Evolutionary conservation across 2,113 vertebrate genomes (phyloP).

Genomic region (Ctenodactylus gundi): DNA sequence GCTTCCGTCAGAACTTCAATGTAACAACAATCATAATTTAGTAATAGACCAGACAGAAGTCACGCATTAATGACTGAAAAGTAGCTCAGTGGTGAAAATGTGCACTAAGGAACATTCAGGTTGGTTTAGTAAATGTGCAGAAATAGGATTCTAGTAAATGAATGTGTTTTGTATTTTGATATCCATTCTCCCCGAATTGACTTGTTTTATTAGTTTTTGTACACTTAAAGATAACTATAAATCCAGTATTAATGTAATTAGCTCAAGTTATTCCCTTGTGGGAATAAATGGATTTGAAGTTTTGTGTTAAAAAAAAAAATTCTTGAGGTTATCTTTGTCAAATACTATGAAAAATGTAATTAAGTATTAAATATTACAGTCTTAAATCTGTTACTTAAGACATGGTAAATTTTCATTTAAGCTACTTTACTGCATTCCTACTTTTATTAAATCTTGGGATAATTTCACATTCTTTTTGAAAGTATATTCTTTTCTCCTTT

Average conservation of each 20-base stretch:
- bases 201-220: slow-evolving; percentile 25
- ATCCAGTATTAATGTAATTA: slow-evolving; percentile 55
- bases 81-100: not conserved
- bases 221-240: slow-evolving; percentile 42
- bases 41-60: not conserved
- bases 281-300: slow-evolving; percentile 63
- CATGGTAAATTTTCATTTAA: slow-evolving; percentile 47
- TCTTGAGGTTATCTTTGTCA: slow-evolving; percentile 56
- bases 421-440: slow-evolving; percentile 48
- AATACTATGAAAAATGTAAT: slow-evolving; percentile 44
- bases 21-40: not conserved
- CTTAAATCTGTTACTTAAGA: slow-evolving; percentile 57
- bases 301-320: slow-evolving; percentile 54
- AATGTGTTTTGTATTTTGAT: slow-evolving; percentile 60
- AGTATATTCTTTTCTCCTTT: not conserved
- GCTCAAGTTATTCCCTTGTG: slow-evolving; percentile 3
- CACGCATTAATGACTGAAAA: too few species aligned
- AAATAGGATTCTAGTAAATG: not conserved
- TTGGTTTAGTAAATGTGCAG: slow-evolving; percentile 29
- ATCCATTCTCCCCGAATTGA: not conserved
- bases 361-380: slow-evolving; percentile 62
- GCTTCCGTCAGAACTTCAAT: not conserved
- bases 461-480: slow-evolving; percentile 31
- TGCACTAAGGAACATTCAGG: not conserved
- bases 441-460: slow-evolving; percentile 46